These are phyloP conservation scores for Drosophila ohnishii DNA, from an alignment of 1,140 invertebrate genomes.

Conservation along the genomic window DNA sequence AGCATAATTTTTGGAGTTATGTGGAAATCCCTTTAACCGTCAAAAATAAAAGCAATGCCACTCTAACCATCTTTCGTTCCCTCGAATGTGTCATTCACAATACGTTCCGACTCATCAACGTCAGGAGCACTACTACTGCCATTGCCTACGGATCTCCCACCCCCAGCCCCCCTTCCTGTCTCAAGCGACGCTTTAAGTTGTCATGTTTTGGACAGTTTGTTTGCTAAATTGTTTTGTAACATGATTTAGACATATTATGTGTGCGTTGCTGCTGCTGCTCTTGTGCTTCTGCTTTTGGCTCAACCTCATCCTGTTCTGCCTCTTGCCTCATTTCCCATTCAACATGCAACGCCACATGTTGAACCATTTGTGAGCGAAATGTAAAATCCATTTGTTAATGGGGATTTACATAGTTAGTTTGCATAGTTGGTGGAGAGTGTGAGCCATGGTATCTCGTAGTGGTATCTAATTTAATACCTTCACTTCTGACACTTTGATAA, in stretches of 20 bases:
- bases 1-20: conserved; percentile 61
- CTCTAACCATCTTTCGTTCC: not conserved
- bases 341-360: conserved; percentile 36
- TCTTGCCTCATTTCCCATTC: conserved; percentile 28
- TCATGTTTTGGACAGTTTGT: conserved; percentile 80
- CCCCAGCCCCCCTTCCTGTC: conserved; percentile 23
- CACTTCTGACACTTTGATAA: conserved; percentile 21
- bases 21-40: conserved; percentile 19
- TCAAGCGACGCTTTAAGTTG: conserved; percentile 71
- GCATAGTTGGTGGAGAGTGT: not conserved
- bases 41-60: conserved; percentile 10
- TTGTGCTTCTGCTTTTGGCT: not conserved
- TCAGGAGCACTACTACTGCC: conserved; percentile 38
- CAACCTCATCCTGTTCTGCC: conserved; percentile 5
- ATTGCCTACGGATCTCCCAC: not conserved
- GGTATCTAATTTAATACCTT: conserved; percentile 25
- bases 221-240: conserved; percentile 80
- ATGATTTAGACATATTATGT: conserved; percentile 66
- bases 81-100: conserved; percentile 73
- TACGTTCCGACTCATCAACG: conserved; percentile 71
- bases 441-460: not conserved
- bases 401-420: conserved; percentile 20
- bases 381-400: conserved; percentile 35
- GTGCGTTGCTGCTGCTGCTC: not conserved
- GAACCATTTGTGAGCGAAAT: conserved; percentile 33